phyloP scores from a whole-genome alignment of 92 coral and sea anemone species.

The Bergia sp. region DNA sequence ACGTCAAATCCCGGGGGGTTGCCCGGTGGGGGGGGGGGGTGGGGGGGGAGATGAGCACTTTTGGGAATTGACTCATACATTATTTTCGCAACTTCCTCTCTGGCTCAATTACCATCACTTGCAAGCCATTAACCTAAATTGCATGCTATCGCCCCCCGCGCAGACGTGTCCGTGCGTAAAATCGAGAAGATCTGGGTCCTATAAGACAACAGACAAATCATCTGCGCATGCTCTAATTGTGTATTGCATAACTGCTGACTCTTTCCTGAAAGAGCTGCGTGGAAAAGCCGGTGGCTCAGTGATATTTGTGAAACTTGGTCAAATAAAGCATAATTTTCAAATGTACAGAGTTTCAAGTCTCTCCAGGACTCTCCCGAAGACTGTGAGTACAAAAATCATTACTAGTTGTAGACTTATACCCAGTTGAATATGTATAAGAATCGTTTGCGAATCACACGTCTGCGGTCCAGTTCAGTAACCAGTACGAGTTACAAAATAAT shows the following conservation, averaged over 20 bases:
- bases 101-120: no score
- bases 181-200: background rate
- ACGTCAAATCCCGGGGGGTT: no score
- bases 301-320: background rate
- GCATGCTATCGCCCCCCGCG: no score
- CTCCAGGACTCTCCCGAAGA: conserved; percentile 70
- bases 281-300: background rate
- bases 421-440: background rate
- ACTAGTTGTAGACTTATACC: background rate
- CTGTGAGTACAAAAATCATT: conserved; percentile 52
- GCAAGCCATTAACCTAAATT: no score
- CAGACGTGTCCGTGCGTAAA: background rate
- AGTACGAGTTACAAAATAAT: background rate
- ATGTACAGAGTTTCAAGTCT: conserved; percentile 69
- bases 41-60: no score
- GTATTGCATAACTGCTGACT: conserved; percentile 29
- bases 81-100: no score
- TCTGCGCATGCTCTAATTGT: conserved; percentile 20
- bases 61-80: no score
- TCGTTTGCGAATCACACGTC: background rate
- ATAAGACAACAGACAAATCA: background rate
- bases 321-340: conserved; percentile 22
- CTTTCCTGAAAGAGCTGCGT: background rate
- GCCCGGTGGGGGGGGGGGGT: no score
- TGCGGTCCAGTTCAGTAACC: background rate